A percentile compares a stretch with the other conserved stretches of the same genome.
Conservation (phyloP, 2,888 invertebrate species). For the Chaitophorus viminalis region DNA sequence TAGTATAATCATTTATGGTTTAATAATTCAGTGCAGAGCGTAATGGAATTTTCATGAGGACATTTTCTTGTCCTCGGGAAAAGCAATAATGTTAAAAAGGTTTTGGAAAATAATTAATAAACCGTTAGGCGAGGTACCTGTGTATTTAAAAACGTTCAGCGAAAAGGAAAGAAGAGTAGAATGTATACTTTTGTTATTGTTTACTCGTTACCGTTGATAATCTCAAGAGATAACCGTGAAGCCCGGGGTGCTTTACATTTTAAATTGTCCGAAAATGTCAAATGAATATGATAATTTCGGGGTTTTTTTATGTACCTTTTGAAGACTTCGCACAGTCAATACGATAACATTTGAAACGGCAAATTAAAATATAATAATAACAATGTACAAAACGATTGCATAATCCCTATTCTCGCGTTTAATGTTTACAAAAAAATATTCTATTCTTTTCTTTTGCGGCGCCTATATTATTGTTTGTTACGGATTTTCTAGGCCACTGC, state of each 20-base stretch:
- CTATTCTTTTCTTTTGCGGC: no score
- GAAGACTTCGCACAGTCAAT: neutral
- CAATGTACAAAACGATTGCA: neutral
- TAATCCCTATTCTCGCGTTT: neutral
- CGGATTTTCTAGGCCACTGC: neutral
- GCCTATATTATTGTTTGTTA: neutral
- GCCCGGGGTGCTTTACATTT: neutral
- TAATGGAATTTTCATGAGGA: slow-evolving; percentile 14
- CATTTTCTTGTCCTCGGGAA: neutral
- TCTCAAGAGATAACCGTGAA: neutral
- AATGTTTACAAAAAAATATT: neutral
- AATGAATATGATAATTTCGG: neutral
- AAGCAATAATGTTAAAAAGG: slow-evolving; percentile 14
- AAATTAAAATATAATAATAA: neutral
- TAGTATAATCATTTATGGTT: slow-evolving; percentile 23
- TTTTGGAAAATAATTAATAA: slow-evolving; percentile 13
- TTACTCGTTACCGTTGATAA: slow-evolving; percentile 19
- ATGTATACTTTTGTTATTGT: neutral
- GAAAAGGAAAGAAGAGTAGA: neutral
- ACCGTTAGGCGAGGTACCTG: neutral
- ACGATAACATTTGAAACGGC: neutral
- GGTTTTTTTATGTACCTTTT: neutral
- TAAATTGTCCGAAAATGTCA: neutral
- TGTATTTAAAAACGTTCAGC: neutral
- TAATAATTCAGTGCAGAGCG: slow-evolving; percentile 24